These are phyloP conservation scores for Nebria ingens DNA, from an alignment of 1,140 invertebrate species.

Conservation along the genomic window DNA sequence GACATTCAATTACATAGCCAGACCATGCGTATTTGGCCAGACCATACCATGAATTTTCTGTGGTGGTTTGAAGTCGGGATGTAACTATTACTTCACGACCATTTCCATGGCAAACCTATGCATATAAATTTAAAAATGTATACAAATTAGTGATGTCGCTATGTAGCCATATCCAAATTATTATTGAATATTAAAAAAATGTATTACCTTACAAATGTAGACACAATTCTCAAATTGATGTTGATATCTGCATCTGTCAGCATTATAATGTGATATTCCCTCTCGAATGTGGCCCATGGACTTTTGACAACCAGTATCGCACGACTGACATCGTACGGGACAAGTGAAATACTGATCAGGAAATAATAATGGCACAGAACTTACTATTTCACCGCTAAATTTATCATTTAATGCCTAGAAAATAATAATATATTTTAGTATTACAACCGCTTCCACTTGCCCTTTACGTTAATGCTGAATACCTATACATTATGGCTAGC, in stretches of 20 bases:
- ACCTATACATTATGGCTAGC: too few species aligned
- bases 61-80: conserved; percentile 44
- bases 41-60: conserved; percentile 58
- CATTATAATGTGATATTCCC: conserved; percentile 47
- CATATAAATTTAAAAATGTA: not conserved
- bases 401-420: conserved; percentile 63
- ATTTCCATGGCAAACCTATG: conserved; percentile 42
- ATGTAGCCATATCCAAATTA: not conserved
- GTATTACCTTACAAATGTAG: conserved; percentile 53
- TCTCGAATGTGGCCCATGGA: conserved; percentile 72
- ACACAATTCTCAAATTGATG: conserved; percentile 70
- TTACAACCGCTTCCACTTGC: not conserved
- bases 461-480: not conserved
- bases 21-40: conserved; percentile 71
- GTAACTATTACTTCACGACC: conserved; percentile 54
- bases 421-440: conserved; percentile 13
- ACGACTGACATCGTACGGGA: conserved; percentile 58
- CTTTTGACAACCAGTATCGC: conserved; percentile 54
- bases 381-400: conserved; percentile 59
- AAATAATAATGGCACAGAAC: conserved; percentile 52
- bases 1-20: conserved; percentile 72
- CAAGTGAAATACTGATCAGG: conserved; percentile 77
- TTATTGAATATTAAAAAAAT: conserved; percentile 7
- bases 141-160: not conserved
- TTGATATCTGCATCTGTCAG: conserved; percentile 52